These are phyloP conservation scores for Danio kyathit DNA, from an alignment of 2,797 vertebrate species.

Conservation along the genomic window DNA sequence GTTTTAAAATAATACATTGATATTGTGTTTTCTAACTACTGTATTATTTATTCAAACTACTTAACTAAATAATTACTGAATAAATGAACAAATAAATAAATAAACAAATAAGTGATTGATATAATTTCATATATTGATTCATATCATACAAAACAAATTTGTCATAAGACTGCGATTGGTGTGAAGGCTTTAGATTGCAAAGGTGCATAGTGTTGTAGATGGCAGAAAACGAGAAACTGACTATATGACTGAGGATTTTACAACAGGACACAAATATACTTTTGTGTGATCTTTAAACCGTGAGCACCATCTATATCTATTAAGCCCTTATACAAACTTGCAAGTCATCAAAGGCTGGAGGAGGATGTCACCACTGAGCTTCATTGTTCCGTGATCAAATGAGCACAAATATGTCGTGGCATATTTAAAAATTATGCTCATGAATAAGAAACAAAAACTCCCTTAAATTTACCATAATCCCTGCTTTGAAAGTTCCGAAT, in stretches of 20 bases:
- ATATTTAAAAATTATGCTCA: conserved; percentile 5
- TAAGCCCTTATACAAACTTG: conserved; percentile 15
- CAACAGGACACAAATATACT: conserved; percentile 13
- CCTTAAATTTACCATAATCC: not conserved
- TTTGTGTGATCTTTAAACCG: conserved; percentile 19
- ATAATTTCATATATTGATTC: not conserved
- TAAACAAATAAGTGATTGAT: not conserved
- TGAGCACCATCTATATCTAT: not conserved
- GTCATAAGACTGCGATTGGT: not conserved
- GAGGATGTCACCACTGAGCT: conserved; percentile 3
- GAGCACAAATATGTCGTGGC: conserved; percentile 1
- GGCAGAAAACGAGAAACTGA: not conserved
- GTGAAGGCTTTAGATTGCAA: not conserved
- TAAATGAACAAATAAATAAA: too few species aligned
- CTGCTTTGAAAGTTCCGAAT: conserved; percentile 8
- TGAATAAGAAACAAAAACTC: not conserved
- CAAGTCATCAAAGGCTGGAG: conserved; percentile 32
- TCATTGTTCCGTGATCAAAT: conserved; percentile 25
- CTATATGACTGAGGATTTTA: conserved; percentile 20
- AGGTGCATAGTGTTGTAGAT: not conserved
- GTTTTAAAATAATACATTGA: too few species aligned
- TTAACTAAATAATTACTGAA: too few species aligned
- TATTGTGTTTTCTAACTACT: too few species aligned
- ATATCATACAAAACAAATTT: not conserved
- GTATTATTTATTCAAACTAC: too few species aligned